Conservation (phyloP, 2,113 vertebrate genomes). For the Mus spicilegus region DNA sequence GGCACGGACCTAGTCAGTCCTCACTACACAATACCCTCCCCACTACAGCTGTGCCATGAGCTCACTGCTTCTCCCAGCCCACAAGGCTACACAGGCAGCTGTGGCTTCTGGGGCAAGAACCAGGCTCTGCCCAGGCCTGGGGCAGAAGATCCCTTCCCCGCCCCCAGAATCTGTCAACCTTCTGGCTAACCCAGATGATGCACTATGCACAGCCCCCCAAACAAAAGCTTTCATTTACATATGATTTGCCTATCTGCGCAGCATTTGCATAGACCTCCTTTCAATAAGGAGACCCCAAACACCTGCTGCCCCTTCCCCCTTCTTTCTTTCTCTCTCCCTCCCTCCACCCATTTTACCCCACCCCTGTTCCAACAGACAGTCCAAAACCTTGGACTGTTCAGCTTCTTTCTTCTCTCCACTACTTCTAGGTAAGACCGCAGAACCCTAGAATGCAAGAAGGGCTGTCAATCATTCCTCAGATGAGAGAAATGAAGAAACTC, state of each 20-base stretch:
- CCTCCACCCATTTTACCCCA: not conserved
- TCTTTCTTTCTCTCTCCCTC: not conserved
- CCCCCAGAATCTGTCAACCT: slow-evolving; percentile 37
- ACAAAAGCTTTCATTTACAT: slow-evolving; percentile 71
- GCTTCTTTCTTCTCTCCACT: not conserved
- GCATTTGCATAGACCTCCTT: slow-evolving; percentile 40
- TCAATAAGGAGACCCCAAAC: not conserved
- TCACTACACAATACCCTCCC: slow-evolving; percentile 50
- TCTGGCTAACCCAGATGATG: not conserved
- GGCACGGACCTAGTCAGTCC: slow-evolving; percentile 43
- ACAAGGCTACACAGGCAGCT: slow-evolving; percentile 32
- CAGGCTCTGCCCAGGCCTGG: slow-evolving; percentile 46
- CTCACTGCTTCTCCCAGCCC: slow-evolving; percentile 67
- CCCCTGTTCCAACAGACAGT: not conserved
- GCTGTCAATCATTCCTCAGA: not conserved
- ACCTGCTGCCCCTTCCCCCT: not conserved
- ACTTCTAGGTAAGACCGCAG: not conserved
- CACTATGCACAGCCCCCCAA: not conserved
- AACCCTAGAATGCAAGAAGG: not conserved
- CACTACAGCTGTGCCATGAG: slow-evolving; percentile 78
- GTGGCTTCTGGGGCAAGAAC: slow-evolving; percentile 43
- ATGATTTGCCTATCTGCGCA: slow-evolving; percentile 53
- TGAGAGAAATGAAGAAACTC: not conserved
- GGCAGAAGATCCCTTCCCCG: slow-evolving; percentile 33
- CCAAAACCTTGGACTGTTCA: not conserved